These are phyloP conservation scores for Cylas formicarius DNA, from an alignment of 1,140 invertebrate species.

Conservation along the genomic window DNA sequence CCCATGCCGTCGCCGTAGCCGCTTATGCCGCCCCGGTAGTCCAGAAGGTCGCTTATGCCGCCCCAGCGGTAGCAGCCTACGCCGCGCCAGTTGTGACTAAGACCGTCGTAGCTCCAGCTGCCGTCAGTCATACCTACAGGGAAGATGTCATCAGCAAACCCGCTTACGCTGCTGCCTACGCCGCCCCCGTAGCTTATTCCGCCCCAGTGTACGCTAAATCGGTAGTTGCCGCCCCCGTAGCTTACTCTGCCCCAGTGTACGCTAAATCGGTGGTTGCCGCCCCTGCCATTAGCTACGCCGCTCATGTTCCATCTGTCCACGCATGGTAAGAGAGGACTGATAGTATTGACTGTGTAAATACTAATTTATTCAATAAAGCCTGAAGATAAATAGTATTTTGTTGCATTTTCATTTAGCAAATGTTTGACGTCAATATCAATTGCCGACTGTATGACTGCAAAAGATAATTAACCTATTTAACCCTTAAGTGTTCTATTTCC, in stretches of 20 bases:
- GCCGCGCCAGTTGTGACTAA: conserved; percentile 10
- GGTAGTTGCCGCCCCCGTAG: conserved; percentile 5
- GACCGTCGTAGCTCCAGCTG: conserved; percentile 8
- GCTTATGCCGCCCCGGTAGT: conserved; percentile 6
- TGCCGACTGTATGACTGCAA: no score
- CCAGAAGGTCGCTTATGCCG: not conserved
- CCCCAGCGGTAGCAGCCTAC: conserved; percentile 17
- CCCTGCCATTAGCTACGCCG: conserved; percentile 14
- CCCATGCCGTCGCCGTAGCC: conserved; percentile 13
- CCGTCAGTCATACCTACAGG: conserved; percentile 18
- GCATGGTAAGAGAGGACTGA: conserved; percentile 29
- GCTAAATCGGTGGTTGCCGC: conserved; percentile 15
- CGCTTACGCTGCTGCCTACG: conserved; percentile 1
- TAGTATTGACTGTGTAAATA: conserved; percentile 10
- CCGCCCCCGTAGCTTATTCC: conserved; percentile 8
- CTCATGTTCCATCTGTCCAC: conserved; percentile 17
- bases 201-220: conserved; percentile 1
- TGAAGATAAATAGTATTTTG: no score
- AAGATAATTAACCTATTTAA: no score
- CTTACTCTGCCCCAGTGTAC: conserved; percentile 11
- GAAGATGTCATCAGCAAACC: conserved; percentile 15
- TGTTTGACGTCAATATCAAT: no score
- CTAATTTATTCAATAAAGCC: conserved; percentile 15
- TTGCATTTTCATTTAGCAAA: no score
- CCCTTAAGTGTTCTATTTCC: no score